Evolutionary conservation across 2,888 invertebrate species (phyloP).

Genomic region (Microplitis manilae): DNA sequence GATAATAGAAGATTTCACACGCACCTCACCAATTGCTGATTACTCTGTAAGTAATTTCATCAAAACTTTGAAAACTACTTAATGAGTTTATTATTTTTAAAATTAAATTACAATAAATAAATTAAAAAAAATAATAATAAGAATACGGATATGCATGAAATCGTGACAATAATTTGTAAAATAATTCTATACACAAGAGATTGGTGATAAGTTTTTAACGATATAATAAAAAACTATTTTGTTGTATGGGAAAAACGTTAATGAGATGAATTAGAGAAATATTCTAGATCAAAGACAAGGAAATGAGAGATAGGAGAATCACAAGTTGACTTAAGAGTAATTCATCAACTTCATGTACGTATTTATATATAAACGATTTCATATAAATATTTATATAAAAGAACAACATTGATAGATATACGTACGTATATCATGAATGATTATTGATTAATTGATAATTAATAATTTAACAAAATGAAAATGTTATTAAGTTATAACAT

Average conservation of each 20-base stretch:
- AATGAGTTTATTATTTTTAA: background rate
- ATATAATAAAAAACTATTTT: background rate
- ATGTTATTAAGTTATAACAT: slow-evolving; percentile 39
- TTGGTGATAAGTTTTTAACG: too few relatives aligned
- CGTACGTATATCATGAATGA: slow-evolving; percentile 57
- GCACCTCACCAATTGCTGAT: slow-evolving; percentile 7
- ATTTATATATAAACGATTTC: slow-evolving; percentile 61
- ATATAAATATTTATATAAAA: slow-evolving; percentile 33
- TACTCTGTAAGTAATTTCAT: slow-evolving; percentile 21
- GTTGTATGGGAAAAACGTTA: background rate
- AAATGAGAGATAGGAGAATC: slow-evolving; percentile 35
- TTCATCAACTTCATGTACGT: slow-evolving; percentile 63
- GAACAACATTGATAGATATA: slow-evolving; percentile 16
- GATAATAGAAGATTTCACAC: background rate
- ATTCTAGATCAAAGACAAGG: slow-evolving; percentile 15
- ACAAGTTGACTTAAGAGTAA: slow-evolving; percentile 60
- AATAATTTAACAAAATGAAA: background rate
- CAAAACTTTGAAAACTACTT: background rate
- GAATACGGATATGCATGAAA: background rate
- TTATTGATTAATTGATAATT: slow-evolving; percentile 27
- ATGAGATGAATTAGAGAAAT: background rate
- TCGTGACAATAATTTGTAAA: background rate
- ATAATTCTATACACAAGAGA: background rate
- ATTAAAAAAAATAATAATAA: background rate
- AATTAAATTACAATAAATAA: background rate